Percentiles rank a stretch among this genome's conserved stretches.
Evolutionary conservation across 92 coral and sea anemone species (phyloP).

Genomic region (Siderastrea radians): DNA sequence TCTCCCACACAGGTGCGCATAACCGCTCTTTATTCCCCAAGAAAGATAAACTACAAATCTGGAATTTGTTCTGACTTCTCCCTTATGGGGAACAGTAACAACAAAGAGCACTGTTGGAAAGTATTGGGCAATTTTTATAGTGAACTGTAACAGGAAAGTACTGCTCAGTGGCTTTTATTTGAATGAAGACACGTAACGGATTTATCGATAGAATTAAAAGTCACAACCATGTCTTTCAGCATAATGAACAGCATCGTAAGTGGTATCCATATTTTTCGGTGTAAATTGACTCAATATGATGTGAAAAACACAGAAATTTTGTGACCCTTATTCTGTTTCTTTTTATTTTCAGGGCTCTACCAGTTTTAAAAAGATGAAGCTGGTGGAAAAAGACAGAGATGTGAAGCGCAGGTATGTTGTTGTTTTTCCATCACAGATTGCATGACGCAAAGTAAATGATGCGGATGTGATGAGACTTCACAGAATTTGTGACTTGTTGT

Average conservation of each 20-base stretch:
- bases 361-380: conserved; percentile 67
- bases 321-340: neutral
- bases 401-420: conserved; percentile 68
- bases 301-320: too few species aligned
- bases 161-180: too few species aligned
- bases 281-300: too few species aligned
- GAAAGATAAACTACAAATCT: neutral
- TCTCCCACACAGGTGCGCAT: conserved; percentile 65
- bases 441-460: neutral
- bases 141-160: too few species aligned
- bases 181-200: too few species aligned
- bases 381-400: conserved; percentile 72
- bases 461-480: neutral
- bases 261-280: neutral
- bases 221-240: neutral
- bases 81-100: too few species aligned
- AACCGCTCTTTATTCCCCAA: neutral
- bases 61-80: neutral
- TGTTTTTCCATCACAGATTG: neutral
- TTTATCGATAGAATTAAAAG: neutral
- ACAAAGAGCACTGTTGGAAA: too few species aligned
- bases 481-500: neutral
- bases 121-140: too few species aligned
- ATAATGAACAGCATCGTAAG: neutral
- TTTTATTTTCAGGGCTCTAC: conserved; percentile 55